Percentiles rank a stretch among this genome's conserved stretches.
Evolutionary conservation across 2,797 vertebrate species (phyloP).

Genomic region (Philypnodon macrostomus): DNA sequence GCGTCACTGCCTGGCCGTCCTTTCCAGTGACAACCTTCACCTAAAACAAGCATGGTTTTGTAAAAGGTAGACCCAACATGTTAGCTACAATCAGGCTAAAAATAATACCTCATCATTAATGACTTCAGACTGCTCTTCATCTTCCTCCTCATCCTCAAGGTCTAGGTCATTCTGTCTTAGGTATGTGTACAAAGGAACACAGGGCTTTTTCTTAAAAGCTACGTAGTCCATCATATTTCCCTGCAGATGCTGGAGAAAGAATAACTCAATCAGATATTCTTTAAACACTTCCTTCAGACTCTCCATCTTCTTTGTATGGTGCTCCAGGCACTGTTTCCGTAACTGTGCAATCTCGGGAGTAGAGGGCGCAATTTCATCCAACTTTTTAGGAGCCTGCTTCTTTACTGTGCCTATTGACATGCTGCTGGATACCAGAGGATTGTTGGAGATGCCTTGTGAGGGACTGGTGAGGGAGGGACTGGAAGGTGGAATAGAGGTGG

Average conservation of each 20-base stretch:
- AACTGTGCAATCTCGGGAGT: slow-evolving; percentile 90
- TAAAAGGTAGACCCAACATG: slow-evolving; percentile 9
- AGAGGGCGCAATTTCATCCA: slow-evolving; percentile 93
- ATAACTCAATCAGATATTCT: slow-evolving; percentile 92
- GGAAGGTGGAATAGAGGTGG: slow-evolving; percentile 84
- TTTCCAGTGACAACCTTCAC: slow-evolving; percentile 96
- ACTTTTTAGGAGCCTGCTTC: slow-evolving; percentile 84
- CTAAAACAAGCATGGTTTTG: slow-evolving; percentile 65
- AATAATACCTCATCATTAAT: slow-evolving; percentile 96
- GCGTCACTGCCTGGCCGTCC: slow-evolving; percentile 94
- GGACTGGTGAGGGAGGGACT: slow-evolving; percentile 86
- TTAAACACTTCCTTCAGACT: slow-evolving; percentile 88
- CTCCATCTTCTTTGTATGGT: slow-evolving; percentile 92
- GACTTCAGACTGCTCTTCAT: slow-evolving; percentile 95
- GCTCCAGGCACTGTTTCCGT: slow-evolving; percentile 92
- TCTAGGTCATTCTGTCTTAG: slow-evolving; percentile 95
- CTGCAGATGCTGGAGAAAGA: slow-evolving; percentile 96
- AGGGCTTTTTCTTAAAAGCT: slow-evolving; percentile 95
- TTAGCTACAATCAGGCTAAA: neutral
- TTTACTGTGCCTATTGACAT: slow-evolving; percentile 73
- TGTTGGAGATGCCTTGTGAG: slow-evolving; percentile 80
- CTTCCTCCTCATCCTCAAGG: slow-evolving; percentile 94
- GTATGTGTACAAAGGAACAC: slow-evolving; percentile 91
- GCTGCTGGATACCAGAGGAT: slow-evolving; percentile 78
- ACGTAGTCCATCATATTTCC: slow-evolving; percentile 99